Conservation (phyloP, 2,113 vertebrate genomes). For the Prunella fulvescens region DNA sequence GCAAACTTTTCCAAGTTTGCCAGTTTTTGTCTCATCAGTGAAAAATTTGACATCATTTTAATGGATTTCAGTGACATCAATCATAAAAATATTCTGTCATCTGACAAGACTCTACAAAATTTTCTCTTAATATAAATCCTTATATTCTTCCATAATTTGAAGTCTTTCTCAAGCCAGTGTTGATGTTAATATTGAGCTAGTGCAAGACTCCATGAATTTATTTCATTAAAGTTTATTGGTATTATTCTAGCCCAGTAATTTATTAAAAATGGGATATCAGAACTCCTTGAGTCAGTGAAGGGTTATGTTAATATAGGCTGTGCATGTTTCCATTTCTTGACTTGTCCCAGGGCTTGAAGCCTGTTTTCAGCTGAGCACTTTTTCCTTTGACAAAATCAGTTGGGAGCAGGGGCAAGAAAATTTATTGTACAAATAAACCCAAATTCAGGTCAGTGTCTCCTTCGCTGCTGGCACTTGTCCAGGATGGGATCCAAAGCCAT, state of each 20-base stretch:
- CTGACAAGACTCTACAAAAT: neutral
- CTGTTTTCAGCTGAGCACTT: neutral
- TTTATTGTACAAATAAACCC: neutral
- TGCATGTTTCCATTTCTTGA: neutral
- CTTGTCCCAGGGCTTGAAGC: neutral
- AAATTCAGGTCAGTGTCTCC: slow-evolving; percentile 18
- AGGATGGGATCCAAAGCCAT: neutral
- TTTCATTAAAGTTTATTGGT: neutral
- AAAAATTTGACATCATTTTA: neutral
- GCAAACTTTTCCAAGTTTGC: neutral
- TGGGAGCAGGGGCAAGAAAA: neutral
- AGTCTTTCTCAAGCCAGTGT: neutral
- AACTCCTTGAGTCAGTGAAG: neutral
- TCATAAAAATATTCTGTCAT: neutral
- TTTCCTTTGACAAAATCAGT: neutral
- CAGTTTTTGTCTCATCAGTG: neutral
- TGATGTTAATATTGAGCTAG: neutral
- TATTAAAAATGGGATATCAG: neutral
- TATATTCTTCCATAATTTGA: neutral
- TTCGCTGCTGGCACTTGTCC: slow-evolving; percentile 9
- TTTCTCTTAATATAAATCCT: neutral
- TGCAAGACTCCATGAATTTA: neutral
- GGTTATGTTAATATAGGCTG: neutral
- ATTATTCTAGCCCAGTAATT: neutral
- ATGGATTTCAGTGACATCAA: neutral